These are phyloP conservation scores for Dinocampus coccinellae DNA, from an alignment of 2,888 invertebrate genomes.

Conservation along the genomic window DNA sequence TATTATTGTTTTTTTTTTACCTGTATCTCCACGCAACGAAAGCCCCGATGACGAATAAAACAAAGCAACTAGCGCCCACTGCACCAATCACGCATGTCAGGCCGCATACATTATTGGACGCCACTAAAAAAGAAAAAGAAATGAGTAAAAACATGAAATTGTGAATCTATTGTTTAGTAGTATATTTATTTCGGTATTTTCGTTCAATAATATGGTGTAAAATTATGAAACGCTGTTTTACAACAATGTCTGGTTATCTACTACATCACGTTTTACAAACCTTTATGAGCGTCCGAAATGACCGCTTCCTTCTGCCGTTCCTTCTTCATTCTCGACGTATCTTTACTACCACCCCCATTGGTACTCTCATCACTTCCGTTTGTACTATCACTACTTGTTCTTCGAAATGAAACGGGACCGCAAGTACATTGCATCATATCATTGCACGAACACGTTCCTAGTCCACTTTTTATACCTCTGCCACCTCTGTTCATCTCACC, in stretches of 20 bases:
- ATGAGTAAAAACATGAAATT: too few relatives aligned
- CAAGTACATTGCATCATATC: conserved; percentile 69
- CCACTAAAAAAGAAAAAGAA: not conserved
- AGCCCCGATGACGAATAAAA: conserved; percentile 59
- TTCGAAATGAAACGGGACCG: conserved; percentile 53
- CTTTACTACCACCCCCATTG: conserved; percentile 34
- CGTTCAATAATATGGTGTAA: too few relatives aligned
- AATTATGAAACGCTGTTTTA: too few relatives aligned
- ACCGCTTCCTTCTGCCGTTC: conserved; percentile 51
- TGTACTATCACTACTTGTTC: conserved; percentile 34
- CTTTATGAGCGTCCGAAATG: conserved; percentile 57
- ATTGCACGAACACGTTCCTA: conserved; percentile 71
- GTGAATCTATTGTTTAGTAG: too few relatives aligned
- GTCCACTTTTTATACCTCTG: conserved; percentile 70
- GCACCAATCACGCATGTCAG: conserved; percentile 70
- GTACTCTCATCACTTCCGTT: conserved; percentile 26
- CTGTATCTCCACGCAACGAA: conserved; percentile 61
- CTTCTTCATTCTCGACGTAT: conserved; percentile 47
- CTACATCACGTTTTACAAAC: conserved; percentile 44
- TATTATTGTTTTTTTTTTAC: conserved; percentile 44
- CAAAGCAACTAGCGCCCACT: conserved; percentile 67
- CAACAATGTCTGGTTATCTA: not conserved
- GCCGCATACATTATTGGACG: conserved; percentile 64
- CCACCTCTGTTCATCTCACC: conserved; percentile 67
- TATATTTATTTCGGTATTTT: too few relatives aligned